Evolutionary conservation across 2,797 vertebrate species (phyloP), one percentile per base, ranked within the genome.

Genomic region (Cuculus canorus): DNA sequence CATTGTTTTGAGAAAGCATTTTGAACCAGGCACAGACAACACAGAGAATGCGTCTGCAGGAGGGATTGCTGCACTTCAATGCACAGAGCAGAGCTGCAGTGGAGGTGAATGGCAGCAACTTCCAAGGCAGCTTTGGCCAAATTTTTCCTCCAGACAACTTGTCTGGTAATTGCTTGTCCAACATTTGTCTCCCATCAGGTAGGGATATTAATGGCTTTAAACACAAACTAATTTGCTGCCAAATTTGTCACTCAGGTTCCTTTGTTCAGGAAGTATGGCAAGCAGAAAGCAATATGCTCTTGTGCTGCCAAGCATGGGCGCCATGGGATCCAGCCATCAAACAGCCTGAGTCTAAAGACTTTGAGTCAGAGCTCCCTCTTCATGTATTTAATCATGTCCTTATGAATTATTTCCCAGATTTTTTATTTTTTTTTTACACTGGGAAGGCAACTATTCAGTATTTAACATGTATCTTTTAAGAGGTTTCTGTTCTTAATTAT

Each of bases 101-200:
- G 10, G 25, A 75, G 35, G 33, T 59, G 63, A 85, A 64, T 2
- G 3, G 39, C 0, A 0, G n/a, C 13, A 71, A 33, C 73, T 72
- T 86, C 52, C 52, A 30, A 69, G 70, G 68, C 33, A 78, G 52
- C 54, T 86, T 87, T 23, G 27, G 60, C 59, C 41, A 72, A 73
- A 90, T 69, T 53, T 76, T 70, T 84, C 64, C 81, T 76, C 64
- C 63, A 79, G 82, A 82, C 52, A 66, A 32, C 85, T 78, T 70
- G 17, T 70, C 83, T 77, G 66, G 28, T 76, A 66, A 63, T 47
- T n/a, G 66, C 43, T 90, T 35, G 35, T 70, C 57, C 73, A 88
- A 48, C 54, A 48, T 84, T 84, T 82, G 54, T 82, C 86, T 96
- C 75, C 35, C 63, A 86, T 60, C 81, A 90, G 88, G 77, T 53